Evolutionary conservation across 2,797 vertebrate genomes (phyloP), one percentile per base, ranked within the genome.

Genomic region (Parambassis ranga): DNA sequence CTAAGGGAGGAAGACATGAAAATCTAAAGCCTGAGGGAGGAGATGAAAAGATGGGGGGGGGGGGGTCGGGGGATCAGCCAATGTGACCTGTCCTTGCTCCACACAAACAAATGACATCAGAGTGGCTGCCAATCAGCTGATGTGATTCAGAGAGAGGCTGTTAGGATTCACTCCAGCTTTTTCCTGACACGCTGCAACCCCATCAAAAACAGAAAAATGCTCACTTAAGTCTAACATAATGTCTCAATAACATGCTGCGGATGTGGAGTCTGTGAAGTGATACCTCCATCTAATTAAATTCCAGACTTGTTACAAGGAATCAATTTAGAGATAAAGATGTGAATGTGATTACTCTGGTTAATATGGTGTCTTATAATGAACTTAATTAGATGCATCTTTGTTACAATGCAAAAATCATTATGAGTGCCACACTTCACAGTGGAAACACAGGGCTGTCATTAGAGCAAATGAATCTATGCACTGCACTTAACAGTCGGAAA

Each of bases 101-200:
- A 64, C 75, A 57, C 84, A 83, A 88, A 86, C 86, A 87, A 87
- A 83, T 84, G 76, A 90, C 87, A 88, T 89, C 86, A 92, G 83
- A 81, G 60, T 51, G 56, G 62, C 71, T 78, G 87, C 66, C 82
- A 83, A 84, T 91, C 89, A 89, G 82, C 75, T 75, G 80, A 76
- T 53, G 60, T 62, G 78, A 81, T 67, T 82, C 75, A 57, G 71
- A 68, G 47, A 44, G 42, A 71, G 41, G 37, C 72, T 28, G 67
- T 49, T 62, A 23, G 49, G 71, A 64, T 58, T 35, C 62, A 64
- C 58, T 19, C 39, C 37, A 64, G 64, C 47, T 47, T 32, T 38
- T 53, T 55, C 24, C 36, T 27, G 41, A 72, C 64, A 64, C 27
- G 47, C 41, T 9, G 42, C 37, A 44, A 59, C 24, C 30, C 22